Percentiles rank a stretch among this genome's conserved stretches.
phyloP scores from a whole-genome alignment of 2,888 invertebrate species.

The Ophion costatus region DNA sequence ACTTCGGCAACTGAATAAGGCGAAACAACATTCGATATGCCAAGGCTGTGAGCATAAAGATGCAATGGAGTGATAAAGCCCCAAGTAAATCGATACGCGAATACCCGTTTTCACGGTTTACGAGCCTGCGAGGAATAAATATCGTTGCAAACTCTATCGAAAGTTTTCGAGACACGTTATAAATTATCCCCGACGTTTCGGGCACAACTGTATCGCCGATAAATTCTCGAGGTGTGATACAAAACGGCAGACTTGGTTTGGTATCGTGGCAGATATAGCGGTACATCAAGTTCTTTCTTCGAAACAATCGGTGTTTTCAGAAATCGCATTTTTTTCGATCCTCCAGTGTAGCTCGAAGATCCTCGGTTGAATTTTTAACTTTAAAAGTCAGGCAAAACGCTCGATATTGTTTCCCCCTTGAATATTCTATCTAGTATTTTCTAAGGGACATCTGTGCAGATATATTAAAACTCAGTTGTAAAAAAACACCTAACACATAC shows the following conservation, averaged over 20 bases:
- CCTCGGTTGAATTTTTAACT: neutral
- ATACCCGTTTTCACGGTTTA: neutral
- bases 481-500: no score
- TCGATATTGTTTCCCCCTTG: no score
- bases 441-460: no score
- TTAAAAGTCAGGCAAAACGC: neutral
- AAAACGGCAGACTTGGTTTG: neutral
- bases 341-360: neutral
- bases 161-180: neutral
- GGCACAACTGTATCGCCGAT: neutral
- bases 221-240: neutral
- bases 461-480: no score
- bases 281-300: no score
- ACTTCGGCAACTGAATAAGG: no score
- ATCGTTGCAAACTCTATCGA: neutral
- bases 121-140: neutral
- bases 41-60: no score
- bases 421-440: no score
- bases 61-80: no score
- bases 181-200: neutral
- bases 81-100: neutral
- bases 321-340: neutral
- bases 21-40: no score
- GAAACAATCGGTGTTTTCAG: no score
- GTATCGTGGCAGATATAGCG: neutral